Base-by-base conservation (phyloP, 1,140 invertebrate genomes). In the Atta colombica region DNA sequence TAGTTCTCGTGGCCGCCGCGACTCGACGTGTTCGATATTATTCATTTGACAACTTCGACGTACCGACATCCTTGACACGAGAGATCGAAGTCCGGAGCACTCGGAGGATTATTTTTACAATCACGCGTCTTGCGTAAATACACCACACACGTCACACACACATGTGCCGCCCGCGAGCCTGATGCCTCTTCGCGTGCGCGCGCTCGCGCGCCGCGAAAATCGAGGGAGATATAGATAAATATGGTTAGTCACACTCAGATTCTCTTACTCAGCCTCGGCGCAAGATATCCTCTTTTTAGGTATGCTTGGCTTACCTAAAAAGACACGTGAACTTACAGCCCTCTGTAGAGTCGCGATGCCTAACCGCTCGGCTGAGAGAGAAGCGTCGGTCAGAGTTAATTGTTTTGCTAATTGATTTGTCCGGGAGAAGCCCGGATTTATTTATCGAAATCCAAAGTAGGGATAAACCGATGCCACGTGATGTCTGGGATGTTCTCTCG, bases 231-330 rank as follows among this genome's bases (percentile, higher is more conserved):
- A 84, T 69, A 90, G 87, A 90, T 85, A 90, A 92, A 91, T 80
- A 94, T 93, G 93, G 93, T 94, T 94, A 93, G 93, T 94, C 68
- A 66, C 8, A 39, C 18, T 61, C 5, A 35, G 60, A 86, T 45
- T 25, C 35, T 49, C 6, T 49, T 74, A 35, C n/a, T 53, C n/a
- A 31, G 28, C 28, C 14, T 35, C 53, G 66, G 35, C 77, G 60
- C 28, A 3, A 51, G 66, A 14, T 66, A 66, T 66, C 10, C 58
- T 45, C 39, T 45, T 65, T 75, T 77, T 78, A 66, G 39, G n/a
- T 31, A 78, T 51, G 61, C 77, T 71, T 31, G 8, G 31, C 51
- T 25, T 71, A 35, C 31, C 31, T 35, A 35, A 35, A 35, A 35
- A 35, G 49, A 45, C 6, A 21, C 49, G 53, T 25, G 72, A n/a